A percentile compares a stretch with the other conserved stretches of the same genome.
These are phyloP conservation scores for Leucophenga montana DNA, from an alignment of 2,888 invertebrate genomes.

Conservation along the genomic window DNA sequence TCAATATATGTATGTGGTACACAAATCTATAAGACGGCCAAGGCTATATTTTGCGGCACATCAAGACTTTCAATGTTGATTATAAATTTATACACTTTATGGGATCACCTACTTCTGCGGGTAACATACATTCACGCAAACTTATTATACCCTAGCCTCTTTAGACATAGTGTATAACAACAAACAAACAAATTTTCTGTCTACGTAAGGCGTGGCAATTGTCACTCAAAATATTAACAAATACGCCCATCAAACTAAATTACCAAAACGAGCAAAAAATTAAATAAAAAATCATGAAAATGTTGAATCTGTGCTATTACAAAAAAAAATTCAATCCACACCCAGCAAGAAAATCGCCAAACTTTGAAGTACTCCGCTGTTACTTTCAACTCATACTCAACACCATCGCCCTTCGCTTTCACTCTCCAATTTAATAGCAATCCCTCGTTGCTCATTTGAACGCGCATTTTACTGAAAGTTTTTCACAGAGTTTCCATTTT, in stretches of 20 bases:
- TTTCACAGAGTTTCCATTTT: neutral
- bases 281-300: neutral
- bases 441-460: constrained; percentile 3
- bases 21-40: no score
- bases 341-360: no score
- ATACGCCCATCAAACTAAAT: constrained; percentile 28
- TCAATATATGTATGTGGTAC: no score
- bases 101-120: no score
- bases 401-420: no score
- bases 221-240: constrained; percentile 18
- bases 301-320: constrained; percentile 1
- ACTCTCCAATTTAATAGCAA: no score
- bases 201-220: constrained; percentile 11
- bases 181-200: neutral
- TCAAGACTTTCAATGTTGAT: no score
- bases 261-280: constrained; percentile 20
- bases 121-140: neutral
- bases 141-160: no score
- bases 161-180: neutral
- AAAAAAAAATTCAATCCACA: neutral
- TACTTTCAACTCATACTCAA: neutral
- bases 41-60: no score
- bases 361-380: neutral
- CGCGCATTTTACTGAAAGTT: neutral
- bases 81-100: no score